These are phyloP conservation scores for Sclerurus mexicanus DNA, from an alignment of 2,113 vertebrate species.

Conservation along the genomic window DNA sequence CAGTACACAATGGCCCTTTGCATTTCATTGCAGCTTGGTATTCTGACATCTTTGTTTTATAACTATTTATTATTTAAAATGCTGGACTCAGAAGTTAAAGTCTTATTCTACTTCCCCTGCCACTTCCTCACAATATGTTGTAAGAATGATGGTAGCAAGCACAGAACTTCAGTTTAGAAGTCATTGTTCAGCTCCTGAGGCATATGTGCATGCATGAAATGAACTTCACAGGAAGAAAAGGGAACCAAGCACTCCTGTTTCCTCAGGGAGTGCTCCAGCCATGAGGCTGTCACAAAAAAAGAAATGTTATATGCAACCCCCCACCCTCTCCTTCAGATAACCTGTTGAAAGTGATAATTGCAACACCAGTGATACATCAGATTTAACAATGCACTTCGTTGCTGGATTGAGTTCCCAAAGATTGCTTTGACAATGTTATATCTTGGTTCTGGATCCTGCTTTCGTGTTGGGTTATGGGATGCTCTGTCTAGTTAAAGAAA, in stretches of 20 bases:
- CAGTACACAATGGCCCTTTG: not conserved
- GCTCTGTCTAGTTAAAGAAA: not conserved
- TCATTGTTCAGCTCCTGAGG: not conserved
- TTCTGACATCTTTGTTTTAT: not conserved
- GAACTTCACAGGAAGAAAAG: not conserved
- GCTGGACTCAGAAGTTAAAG: not conserved
- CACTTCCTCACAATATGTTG: not conserved
- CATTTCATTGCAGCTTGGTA: not conserved
- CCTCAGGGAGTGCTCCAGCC: accelerated
- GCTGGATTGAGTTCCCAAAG: not conserved
- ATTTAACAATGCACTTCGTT: not conserved
- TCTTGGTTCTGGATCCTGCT: not conserved
- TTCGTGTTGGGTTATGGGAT: not conserved
- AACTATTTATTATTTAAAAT: not conserved
- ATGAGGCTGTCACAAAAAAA: not conserved
- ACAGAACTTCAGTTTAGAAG: not conserved
- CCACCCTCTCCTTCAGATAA: not conserved
- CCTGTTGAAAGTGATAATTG: not conserved
- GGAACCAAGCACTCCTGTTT: accelerated
- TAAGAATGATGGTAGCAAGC: not conserved
- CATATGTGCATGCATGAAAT: not conserved
- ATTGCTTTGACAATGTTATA: not conserved
- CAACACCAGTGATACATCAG: not conserved
- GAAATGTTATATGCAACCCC: accelerated
- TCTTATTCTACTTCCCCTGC: not conserved